Conservation (phyloP, 1,140 invertebrate species). For the Eufriesea mexicana region DNA sequence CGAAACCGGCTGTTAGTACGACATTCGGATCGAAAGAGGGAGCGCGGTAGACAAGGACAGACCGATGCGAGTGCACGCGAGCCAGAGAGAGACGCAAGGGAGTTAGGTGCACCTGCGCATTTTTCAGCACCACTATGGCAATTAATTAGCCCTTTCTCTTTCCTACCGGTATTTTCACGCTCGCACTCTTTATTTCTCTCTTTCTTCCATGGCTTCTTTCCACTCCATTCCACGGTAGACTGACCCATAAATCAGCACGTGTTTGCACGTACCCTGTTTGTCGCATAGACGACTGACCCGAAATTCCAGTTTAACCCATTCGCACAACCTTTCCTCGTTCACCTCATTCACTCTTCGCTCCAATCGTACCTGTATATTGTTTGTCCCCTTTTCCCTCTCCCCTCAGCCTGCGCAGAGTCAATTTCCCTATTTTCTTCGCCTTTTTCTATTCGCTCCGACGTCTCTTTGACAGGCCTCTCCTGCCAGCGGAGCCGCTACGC, state of each 20-base stretch:
- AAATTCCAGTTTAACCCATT: constrained; percentile 63
- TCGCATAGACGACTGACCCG: constrained; percentile 56
- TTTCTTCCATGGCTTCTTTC: constrained; percentile 23
- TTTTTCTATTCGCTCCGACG: background rate
- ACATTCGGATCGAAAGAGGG: constrained; percentile 9
- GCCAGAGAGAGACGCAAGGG: background rate
- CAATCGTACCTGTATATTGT: constrained; percentile 1
- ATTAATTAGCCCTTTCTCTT: constrained; percentile 58
- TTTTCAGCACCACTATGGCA: constrained; percentile 51
- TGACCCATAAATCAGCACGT: constrained; percentile 64
- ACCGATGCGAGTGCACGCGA: background rate
- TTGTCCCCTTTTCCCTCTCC: background rate
- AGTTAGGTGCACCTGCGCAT: constrained; percentile 43
- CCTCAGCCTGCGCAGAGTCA: background rate
- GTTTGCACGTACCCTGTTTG: constrained; percentile 51
- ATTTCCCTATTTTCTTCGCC: background rate
- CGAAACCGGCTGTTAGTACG: constrained; percentile 19
- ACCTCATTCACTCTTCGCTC: background rate
- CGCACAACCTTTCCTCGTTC: constrained; percentile 29
- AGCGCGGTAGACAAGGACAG: background rate
- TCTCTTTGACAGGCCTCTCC: background rate
- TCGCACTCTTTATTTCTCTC: background rate
- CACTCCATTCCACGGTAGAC: constrained; percentile 44
- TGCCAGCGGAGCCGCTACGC: background rate
- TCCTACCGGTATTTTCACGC: constrained; percentile 22